These are phyloP conservation scores for Ataeniobius toweri DNA, from an alignment of 2,797 vertebrate species.

Conservation along the genomic window DNA sequence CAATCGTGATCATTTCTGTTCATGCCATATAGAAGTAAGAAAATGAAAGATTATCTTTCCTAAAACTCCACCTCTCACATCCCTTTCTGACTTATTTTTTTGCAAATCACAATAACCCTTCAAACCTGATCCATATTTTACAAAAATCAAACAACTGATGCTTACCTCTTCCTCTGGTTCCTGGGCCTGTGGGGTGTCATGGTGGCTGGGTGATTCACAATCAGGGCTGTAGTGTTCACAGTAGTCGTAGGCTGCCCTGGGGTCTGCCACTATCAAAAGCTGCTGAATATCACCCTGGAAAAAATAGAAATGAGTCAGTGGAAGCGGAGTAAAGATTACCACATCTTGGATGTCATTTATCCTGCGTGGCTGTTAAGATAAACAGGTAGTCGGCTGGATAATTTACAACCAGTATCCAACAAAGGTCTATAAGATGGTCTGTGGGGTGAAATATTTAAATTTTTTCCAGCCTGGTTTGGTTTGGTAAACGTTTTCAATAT, in stretches of 20 bases:
- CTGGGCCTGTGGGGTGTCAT: conserved; percentile 91
- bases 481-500: conserved; percentile 30
- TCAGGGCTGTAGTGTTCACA: conserved; percentile 98
- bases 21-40: neutral
- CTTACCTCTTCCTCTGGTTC: conserved; percentile 88
- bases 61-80: conserved; percentile 17
- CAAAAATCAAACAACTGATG: conserved; percentile 14
- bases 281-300: conserved; percentile 98
- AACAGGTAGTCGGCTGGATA: conserved; percentile 2
- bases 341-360: conserved; percentile 23
- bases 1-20: neutral
- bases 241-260: conserved; percentile 93
- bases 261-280: conserved; percentile 90
- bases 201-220: conserved; percentile 89
- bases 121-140: neutral
- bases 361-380: neutral
- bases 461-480: conserved; percentile 43
- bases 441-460: conserved; percentile 28
- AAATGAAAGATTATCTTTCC: conserved; percentile 19
- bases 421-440: neutral
- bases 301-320: conserved; percentile 34
- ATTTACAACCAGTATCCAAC: conserved; percentile 26
- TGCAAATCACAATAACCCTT: conserved; percentile 6
- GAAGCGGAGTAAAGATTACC: conserved; percentile 24
- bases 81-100: neutral